phyloP scores from a whole-genome alignment of 1,140 invertebrate species.

The Drosophila orena region DNA sequence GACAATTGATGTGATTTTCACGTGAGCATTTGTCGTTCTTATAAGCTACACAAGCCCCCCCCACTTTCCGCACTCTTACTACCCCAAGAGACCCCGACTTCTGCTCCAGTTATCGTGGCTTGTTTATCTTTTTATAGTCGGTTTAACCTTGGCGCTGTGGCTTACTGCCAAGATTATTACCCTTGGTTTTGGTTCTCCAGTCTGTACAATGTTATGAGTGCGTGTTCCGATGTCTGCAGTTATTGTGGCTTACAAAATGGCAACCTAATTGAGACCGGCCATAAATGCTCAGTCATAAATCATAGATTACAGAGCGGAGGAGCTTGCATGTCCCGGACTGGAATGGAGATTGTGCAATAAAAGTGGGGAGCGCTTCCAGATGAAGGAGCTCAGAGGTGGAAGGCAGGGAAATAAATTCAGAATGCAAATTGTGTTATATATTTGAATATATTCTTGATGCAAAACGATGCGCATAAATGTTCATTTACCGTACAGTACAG shows the following conservation, averaged over 20 bases:
- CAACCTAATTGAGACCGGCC: constrained; percentile 75
- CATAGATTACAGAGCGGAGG: constrained; percentile 61
- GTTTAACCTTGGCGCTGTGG: constrained; percentile 70
- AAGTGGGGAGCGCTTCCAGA: constrained; percentile 7
- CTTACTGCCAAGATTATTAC: constrained; percentile 63
- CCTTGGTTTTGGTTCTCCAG: constrained; percentile 30
- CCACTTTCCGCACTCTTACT: too few species aligned
- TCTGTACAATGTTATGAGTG: constrained; percentile 67
- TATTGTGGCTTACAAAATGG: constrained; percentile 74
- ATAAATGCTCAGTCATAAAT: constrained; percentile 74
- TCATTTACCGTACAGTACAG: background rate
- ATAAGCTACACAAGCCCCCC: constrained; percentile 8
- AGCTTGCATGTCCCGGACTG: constrained; percentile 30
- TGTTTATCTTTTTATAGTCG: constrained; percentile 77
- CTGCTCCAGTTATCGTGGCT: constrained; percentile 52
- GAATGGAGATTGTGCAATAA: constrained; percentile 56
- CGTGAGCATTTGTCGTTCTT: constrained; percentile 69
- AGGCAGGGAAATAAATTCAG: background rate
- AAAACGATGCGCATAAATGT: background rate
- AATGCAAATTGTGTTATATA: background rate
- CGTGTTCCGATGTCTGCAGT: constrained; percentile 62
- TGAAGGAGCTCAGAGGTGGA: background rate
- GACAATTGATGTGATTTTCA: constrained; percentile 84
- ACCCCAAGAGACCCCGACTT: background rate
- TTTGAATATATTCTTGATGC: too few species aligned